Percentiles rank a stretch among this genome's conserved stretches.
These are phyloP conservation scores for Amblyjoppa fuscipennis DNA, from an alignment of 2,888 invertebrate genomes.

Conservation along the genomic window DNA sequence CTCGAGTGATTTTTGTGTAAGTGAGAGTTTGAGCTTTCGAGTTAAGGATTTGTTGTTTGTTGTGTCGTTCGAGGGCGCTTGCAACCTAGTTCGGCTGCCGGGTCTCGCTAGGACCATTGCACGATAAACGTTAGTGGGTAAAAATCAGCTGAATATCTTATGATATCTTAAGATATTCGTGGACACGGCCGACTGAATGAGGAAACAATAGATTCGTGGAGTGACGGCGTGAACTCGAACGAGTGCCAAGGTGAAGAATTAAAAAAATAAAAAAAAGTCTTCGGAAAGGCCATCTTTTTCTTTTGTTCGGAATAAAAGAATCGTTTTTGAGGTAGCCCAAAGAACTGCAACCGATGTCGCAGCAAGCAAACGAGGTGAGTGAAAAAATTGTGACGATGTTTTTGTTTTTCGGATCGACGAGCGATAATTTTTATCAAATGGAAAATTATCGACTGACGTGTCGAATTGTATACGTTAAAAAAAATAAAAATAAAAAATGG, in stretches of 20 bases:
- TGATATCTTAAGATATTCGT: conserved; percentile 4
- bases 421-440: not conserved
- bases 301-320: no score
- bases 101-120: not conserved
- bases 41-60: not conserved
- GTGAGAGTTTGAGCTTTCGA: not conserved
- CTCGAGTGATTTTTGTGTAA: no score
- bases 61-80: not conserved
- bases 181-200: not conserved
- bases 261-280: not conserved
- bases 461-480: not conserved
- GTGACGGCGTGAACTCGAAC: not conserved
- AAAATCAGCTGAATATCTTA: not conserved
- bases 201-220: not conserved
- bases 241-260: not conserved
- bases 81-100: not conserved
- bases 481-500: not conserved
- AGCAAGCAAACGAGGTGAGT: not conserved
- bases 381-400: not conserved
- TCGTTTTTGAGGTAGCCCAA: no score
- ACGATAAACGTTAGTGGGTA: conserved; percentile 7
- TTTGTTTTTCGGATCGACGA: not conserved
- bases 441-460: not conserved
- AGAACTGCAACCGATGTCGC: not conserved
- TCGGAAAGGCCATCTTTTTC: not conserved